Conservation (phyloP, 2,888 invertebrate species). For the Metopia argyrocephala region DNA sequence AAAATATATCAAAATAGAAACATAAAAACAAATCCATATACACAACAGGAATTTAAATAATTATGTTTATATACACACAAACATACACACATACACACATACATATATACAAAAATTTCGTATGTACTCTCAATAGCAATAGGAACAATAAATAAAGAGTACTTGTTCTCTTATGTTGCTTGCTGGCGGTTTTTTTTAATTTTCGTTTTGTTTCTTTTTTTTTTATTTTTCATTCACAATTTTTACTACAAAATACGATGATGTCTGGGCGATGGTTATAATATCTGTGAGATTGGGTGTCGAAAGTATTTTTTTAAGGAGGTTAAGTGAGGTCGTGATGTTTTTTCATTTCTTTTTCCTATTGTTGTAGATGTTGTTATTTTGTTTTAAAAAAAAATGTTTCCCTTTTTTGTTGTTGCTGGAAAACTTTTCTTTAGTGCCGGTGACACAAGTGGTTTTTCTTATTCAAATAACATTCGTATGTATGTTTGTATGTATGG, state of each 20-base stretch:
- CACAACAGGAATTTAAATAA: background rate
- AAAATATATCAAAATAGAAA: background rate
- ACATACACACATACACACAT: background rate
- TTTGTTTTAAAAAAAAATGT: background rate
- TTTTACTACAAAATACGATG: constrained; percentile 43
- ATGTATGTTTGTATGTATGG: background rate
- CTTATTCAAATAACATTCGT: background rate
- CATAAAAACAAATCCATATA: background rate
- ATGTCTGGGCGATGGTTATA: constrained; percentile 9
- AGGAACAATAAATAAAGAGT: constrained; percentile 10
- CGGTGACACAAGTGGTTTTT: constrained; percentile 62
- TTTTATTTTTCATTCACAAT: constrained; percentile 50
- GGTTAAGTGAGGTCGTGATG: constrained; percentile 66
- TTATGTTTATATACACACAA: background rate
- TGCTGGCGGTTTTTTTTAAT: too few relatives aligned
- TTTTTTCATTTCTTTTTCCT: constrained; percentile 51
- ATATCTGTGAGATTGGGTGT: too few relatives aligned
- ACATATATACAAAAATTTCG: background rate
- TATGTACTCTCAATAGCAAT: constrained; percentile 26
- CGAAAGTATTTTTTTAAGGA: constrained; percentile 50
- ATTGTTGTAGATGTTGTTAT: constrained; percentile 23
- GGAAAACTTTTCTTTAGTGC: constrained; percentile 62
- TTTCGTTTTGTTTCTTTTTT: constrained; percentile 45
- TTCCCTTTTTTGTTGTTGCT: constrained; percentile 33
- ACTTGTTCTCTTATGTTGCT: constrained; percentile 48